Conservation (phyloP, 1,140 invertebrate genomes). For the Saccostrea cuccullata region DNA sequence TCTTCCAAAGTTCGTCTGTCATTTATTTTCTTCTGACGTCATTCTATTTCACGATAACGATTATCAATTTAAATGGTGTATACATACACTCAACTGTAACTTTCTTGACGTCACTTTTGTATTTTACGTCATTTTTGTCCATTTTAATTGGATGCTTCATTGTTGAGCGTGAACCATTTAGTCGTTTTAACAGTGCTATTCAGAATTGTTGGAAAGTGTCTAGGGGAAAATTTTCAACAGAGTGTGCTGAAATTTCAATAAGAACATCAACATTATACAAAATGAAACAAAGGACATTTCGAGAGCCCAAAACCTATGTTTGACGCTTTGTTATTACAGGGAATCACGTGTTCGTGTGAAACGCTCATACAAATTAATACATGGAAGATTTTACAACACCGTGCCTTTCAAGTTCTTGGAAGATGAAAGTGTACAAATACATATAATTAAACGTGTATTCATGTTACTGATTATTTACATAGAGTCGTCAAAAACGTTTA, state of each 20-base stretch:
- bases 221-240: not conserved
- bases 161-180: not conserved
- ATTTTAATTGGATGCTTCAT: not conserved
- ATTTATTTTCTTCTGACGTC: conserved; percentile 40
- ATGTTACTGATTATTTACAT: too few relatives aligned
- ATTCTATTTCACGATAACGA: conserved; percentile 1
- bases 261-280: not conserved
- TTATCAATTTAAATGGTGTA: conserved; percentile 37
- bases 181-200: not conserved
- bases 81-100: not conserved
- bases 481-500: too few relatives aligned
- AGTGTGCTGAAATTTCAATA: conserved; percentile 20
- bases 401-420: too few relatives aligned
- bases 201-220: not conserved
- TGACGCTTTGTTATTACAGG: not conserved
- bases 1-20: conserved; percentile 30
- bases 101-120: conserved; percentile 32
- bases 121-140: conserved; percentile 28
- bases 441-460: too few relatives aligned
- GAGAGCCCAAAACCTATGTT: not conserved
- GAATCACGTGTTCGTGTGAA: too few relatives aligned
- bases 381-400: too few relatives aligned
- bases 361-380: too few relatives aligned
- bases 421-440: too few relatives aligned
- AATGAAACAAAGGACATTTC: conserved; percentile 1